These are phyloP conservation scores for Exephanes ischioxanthus DNA, from an alignment of 2,888 invertebrate species.

Conservation along the genomic window DNA sequence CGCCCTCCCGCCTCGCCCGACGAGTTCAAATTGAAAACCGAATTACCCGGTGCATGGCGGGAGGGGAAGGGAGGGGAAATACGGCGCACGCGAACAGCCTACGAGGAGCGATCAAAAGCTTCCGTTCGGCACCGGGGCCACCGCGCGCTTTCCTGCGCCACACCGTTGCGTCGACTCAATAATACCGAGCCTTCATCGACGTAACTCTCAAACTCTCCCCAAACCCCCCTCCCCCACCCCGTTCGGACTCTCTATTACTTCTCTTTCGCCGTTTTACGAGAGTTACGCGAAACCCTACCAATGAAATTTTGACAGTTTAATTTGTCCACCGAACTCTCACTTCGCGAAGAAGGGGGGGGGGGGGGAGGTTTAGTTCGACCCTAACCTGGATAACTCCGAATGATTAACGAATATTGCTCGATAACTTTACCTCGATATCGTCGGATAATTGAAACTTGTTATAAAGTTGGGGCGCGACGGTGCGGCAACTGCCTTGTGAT, in stretches of 20 bases:
- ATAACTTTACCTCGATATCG: conserved; percentile 51
- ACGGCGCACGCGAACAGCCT: conserved; percentile 37
- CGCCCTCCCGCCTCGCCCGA: neutral
- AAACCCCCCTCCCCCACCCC: neutral
- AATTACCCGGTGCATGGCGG: conserved; percentile 32
- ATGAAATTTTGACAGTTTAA: conserved; percentile 56
- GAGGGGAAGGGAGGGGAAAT: conserved; percentile 11
- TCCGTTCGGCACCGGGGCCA: conserved; percentile 48
- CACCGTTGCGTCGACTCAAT: conserved; percentile 45
- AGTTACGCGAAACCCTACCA: conserved; percentile 43
- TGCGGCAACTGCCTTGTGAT: conserved; percentile 26
- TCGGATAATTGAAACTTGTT: conserved; percentile 41
- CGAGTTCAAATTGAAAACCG: conserved; percentile 53
- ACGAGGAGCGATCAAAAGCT: conserved; percentile 54
- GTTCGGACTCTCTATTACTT: conserved; percentile 41
- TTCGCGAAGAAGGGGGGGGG: no score
- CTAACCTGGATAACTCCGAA: neutral
- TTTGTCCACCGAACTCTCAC: conserved; percentile 19
- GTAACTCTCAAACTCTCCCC: neutral
- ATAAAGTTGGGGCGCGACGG: conserved; percentile 32
- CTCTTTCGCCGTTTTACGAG: conserved; percentile 56
- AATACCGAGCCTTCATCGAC: conserved; percentile 47
- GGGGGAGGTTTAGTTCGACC: neutral
- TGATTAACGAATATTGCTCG: conserved; percentile 33
- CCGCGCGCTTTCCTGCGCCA: conserved; percentile 39